Evolutionary conservation across 2,888 invertebrate genomes (phyloP).

Genomic region (Hypselothyrea guttata): DNA sequence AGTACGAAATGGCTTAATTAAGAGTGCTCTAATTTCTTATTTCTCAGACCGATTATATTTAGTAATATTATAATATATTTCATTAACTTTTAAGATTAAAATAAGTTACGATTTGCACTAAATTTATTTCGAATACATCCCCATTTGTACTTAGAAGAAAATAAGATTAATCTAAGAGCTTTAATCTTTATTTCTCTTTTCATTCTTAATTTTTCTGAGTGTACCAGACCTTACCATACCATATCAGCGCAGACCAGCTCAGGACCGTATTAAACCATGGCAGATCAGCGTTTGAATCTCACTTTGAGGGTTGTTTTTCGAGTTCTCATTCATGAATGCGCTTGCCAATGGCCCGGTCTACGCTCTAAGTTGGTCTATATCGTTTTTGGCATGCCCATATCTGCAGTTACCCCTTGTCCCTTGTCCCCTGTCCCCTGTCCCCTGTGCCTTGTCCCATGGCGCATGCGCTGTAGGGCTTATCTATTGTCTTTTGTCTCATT

Average conservation of each 20-base stretch:
- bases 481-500: conserved; percentile 62
- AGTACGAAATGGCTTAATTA: too few relatives aligned
- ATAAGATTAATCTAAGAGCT: too few relatives aligned
- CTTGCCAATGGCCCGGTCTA: conserved; percentile 9
- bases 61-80: too few relatives aligned
- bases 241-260: conserved; percentile 5
- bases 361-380: conserved; percentile 51
- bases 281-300: conserved; percentile 41
- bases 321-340: conserved; percentile 47
- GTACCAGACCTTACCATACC: conserved; percentile 2
- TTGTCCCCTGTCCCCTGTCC: conserved; percentile 38
- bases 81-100: too few relatives aligned
- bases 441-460: conserved; percentile 48
- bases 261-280: conserved; percentile 16
- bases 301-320: conserved; percentile 44
- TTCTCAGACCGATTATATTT: too few relatives aligned
- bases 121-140: too few relatives aligned
- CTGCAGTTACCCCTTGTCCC: conserved; percentile 38
- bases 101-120: too few relatives aligned
- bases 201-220: too few relatives aligned
- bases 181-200: too few relatives aligned
- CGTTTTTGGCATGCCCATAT: conserved; percentile 60
- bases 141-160: too few relatives aligned
- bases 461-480: conserved; percentile 50
- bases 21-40: too few relatives aligned